Conservation (phyloP, 1,140 invertebrate species). For the Dinothrombium tinctorium region DNA sequence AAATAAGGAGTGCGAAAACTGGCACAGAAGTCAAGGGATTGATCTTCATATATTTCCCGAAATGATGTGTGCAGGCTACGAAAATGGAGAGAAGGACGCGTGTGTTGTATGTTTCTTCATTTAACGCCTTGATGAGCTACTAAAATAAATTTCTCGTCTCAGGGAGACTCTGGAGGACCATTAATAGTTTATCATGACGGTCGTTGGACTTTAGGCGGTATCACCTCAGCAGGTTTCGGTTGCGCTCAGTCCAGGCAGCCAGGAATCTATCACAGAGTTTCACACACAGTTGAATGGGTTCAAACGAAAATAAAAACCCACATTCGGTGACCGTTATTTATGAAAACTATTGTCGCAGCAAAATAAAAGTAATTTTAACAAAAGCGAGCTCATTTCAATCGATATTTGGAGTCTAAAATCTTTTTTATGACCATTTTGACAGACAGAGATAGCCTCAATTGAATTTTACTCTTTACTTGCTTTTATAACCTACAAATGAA, state of each 20-base stretch:
- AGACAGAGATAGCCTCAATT: no score
- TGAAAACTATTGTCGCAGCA: no score
- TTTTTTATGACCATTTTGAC: no score
- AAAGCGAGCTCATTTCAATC: no score
- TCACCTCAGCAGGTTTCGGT: constrained; percentile 60
- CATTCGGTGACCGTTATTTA: no score
- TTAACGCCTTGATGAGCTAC: background rate
- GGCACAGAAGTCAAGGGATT: constrained; percentile 37
- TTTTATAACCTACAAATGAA: no score
- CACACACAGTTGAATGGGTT: constrained; percentile 17
- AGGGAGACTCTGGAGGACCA: constrained; percentile 80
- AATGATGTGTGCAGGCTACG: constrained; percentile 89
- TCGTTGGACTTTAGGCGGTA: constrained; percentile 47
- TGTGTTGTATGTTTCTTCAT: constrained; percentile 14
- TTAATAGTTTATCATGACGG: constrained; percentile 35
- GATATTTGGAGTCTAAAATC: no score
- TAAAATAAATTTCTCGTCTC: constrained; percentile 17
- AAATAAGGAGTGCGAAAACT: constrained; percentile 40
- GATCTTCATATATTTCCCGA: constrained; percentile 82
- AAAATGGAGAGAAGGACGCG: constrained; percentile 55
- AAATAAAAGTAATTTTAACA: no score
- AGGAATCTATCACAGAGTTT: constrained; percentile 22
- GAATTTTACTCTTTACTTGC: no score
- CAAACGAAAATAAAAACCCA: constrained; percentile 11
- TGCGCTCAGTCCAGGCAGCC: constrained; percentile 59